These are phyloP conservation scores for Hypercompe scribonia DNA, from an alignment of 2,888 invertebrate genomes.

Conservation along the genomic window DNA sequence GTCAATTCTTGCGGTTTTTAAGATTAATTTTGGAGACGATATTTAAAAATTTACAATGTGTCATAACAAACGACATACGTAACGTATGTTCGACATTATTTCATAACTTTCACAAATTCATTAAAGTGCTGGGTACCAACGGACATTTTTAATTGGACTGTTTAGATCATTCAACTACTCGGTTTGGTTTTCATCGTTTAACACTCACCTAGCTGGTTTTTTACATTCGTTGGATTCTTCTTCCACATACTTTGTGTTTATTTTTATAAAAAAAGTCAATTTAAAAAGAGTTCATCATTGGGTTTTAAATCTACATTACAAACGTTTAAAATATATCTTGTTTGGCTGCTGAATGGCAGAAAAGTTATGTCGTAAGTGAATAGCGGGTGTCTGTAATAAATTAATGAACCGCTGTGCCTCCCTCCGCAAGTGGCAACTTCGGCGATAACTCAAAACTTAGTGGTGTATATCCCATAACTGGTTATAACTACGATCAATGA, in stretches of 20 bases:
- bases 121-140: no score
- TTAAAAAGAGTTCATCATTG: not conserved
- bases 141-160: no score
- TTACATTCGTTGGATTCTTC: no score
- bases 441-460: conserved; percentile 48
- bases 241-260: no score
- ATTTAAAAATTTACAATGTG: not conserved
- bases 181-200: no score
- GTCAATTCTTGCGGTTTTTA: not conserved
- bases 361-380: conserved; percentile 40
- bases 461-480: conserved; percentile 31
- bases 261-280: not conserved
- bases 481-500: conserved; percentile 26
- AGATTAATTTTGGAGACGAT: not conserved
- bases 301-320: not conserved
- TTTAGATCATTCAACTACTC: no score
- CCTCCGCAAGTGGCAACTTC: conserved; percentile 37
- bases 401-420: conserved; percentile 36
- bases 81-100: no score
- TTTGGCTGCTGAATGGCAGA: conserved; percentile 20
- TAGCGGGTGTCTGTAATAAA: conserved; percentile 38
- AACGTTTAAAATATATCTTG: not conserved
- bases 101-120: no score
- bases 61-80: not conserved
- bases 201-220: no score